Base-by-base conservation (phyloP, 2,888 invertebrate genomes). In the Pristionchus fissidentatus region DNA sequence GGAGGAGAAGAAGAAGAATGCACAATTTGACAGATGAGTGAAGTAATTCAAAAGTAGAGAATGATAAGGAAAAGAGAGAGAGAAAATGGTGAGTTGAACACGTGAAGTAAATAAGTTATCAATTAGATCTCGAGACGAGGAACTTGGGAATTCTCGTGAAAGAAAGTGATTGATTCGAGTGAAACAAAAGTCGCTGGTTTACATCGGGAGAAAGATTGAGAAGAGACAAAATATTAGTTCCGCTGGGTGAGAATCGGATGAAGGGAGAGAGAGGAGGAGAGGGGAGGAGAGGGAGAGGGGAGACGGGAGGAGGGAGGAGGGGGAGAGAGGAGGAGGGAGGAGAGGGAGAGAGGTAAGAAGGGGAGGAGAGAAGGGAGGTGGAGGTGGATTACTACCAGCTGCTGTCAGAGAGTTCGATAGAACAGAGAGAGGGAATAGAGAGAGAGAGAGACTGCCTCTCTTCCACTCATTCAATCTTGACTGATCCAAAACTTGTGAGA, bases 321-420 rank as follows among this genome's bases (percentile, higher is more conserved):
- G 19, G 49, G 10, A 49, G 19, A 49, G 13, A 10, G 49, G 49
- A 15, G 49, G 10, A 49, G 10, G 13, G 10, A 49, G 10, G 19
- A 10, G 49, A 49, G 49, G 19, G 19, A 49, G 19, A 15, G 49
- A 49, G n/a, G 62, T 19, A 26, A n/a, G n/a, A 29, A 62, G 26
- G 13, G 32, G 75, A 46, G n/a, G 41, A 78, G 32, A 7, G 26
- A 75, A n/a, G 49, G 41, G 35, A 52, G 41, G 41, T 29, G 26
- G 78, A 78, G 52, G 55, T 52, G 78, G 35, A 78, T 73, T 73
- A 73, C 73, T 73, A 73, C 73, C 73, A 73, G 73, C 73, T 73
- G 73, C 26, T 43, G 19, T 41, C 26, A 73, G 41, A 73, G 73
- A 73, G 43, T 41, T 73, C 41, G 73, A 73, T 73, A 5, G 73